Conservation (phyloP, 2,888 invertebrate genomes). For the Junonia oenone region DNA sequence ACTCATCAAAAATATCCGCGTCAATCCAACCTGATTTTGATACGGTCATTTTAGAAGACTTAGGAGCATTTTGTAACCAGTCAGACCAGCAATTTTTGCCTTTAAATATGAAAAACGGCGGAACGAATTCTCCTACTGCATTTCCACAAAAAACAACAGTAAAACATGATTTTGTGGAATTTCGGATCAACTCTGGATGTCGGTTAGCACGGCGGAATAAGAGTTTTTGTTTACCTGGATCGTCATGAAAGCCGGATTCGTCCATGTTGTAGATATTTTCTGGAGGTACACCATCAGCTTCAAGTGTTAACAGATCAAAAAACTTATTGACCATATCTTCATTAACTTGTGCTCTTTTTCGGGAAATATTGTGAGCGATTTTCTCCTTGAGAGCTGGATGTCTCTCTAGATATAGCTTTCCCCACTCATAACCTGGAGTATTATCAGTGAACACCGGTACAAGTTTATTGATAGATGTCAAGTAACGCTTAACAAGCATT, state of each 20-base stretch:
- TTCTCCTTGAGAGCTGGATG: not conserved
- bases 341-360: not conserved
- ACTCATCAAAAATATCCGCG: not conserved
- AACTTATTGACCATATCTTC: not conserved
- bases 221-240: not conserved
- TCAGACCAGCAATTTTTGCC: not conserved
- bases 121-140: not conserved
- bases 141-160: not conserved
- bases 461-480: too few relatives aligned
- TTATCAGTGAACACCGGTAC: too few relatives aligned
- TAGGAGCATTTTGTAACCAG: not conserved
- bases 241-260: not conserved
- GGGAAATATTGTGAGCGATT: not conserved
- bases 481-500: too few relatives aligned
- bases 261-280: not conserved
- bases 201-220: not conserved
- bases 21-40: not conserved
- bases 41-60: not conserved
- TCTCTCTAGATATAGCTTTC: not conserved
- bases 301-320: not conserved
- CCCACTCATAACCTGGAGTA: not conserved
- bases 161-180: not conserved
- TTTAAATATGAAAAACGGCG: not conserved
- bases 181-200: not conserved
- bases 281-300: not conserved